phyloP scores from a whole-genome alignment of 1,140 invertebrate species.

The Eueides isabella region DNA sequence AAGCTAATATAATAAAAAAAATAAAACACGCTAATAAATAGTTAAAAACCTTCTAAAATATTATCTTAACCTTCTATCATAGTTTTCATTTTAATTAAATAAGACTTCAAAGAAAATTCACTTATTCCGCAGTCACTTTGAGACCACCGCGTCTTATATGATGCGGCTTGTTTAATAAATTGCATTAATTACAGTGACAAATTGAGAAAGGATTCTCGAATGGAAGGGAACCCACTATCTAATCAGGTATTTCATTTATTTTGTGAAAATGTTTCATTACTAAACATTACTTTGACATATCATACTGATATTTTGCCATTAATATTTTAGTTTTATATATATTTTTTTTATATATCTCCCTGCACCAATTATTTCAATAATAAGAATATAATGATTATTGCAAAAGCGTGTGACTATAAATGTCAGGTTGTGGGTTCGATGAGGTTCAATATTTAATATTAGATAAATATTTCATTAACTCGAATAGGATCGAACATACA shows the following conservation, averaged over 20 bases:
- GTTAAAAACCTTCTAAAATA: too few species aligned
- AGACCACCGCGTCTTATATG: slow-evolving; percentile 5
- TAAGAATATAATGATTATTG: too few species aligned
- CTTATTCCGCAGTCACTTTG: neutral
- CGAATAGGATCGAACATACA: too few species aligned
- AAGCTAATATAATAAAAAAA: too few species aligned
- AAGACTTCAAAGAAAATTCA: neutral
- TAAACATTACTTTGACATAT: neutral
- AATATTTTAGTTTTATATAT: too few species aligned
- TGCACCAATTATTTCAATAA: too few species aligned
- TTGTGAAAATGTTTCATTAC: neutral
- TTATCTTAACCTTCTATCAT: neutral
- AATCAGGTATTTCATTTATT: neutral
- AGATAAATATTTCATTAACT: too few species aligned
- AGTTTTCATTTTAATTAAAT: neutral
- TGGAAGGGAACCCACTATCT: slow-evolving; percentile 13
- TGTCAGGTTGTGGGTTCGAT: too few species aligned
- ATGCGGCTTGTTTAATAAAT: slow-evolving; percentile 15
- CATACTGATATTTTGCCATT: neutral
- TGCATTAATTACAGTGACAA: slow-evolving; percentile 13
- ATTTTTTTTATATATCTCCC: too few species aligned
- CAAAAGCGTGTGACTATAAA: too few species aligned
- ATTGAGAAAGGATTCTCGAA: slow-evolving; percentile 13
- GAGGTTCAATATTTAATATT: too few species aligned
- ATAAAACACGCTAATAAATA: too few species aligned